Evolutionary conservation across 2,113 vertebrate species (phyloP).

Genomic region (Percina caprodes): DNA sequence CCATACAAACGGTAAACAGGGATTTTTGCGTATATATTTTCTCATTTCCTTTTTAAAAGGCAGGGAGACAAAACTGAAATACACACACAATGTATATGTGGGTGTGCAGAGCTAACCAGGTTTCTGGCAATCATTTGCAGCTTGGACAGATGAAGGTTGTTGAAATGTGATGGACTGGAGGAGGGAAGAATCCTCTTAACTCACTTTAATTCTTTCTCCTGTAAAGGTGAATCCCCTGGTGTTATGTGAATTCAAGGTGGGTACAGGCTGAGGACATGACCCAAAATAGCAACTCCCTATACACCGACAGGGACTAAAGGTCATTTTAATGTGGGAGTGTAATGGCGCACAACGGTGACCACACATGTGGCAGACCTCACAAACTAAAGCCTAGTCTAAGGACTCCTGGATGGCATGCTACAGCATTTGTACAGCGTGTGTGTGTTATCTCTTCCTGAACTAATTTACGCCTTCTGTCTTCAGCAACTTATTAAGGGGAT

Average conservation of each 20-base stretch:
- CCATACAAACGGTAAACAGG: no score
- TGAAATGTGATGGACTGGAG: constrained; percentile 20
- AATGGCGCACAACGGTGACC: constrained; percentile 2
- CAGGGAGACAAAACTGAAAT: not conserved
- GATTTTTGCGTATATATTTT: no score
- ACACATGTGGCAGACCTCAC: not conserved
- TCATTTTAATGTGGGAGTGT: constrained; percentile 23
- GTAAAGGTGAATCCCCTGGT: constrained; percentile 4
- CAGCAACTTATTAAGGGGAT: constrained; percentile 22
- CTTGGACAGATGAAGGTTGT: not conserved
- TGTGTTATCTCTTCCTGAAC: constrained; percentile 19
- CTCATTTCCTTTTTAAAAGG: not conserved
- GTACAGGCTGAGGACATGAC: constrained; percentile 32
- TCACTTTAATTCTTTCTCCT: constrained; percentile 33
- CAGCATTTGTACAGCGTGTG: not conserved
- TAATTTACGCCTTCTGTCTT: constrained; percentile 30
- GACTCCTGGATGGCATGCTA: not conserved
- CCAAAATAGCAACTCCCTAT: constrained; percentile 24
- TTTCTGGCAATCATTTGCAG: constrained; percentile 8
- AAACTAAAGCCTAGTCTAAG: constrained; percentile 2
- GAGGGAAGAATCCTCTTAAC: not conserved
- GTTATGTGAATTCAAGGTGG: constrained; percentile 7
- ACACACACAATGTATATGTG: not conserved
- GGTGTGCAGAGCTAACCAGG: not conserved
- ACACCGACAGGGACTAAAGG: constrained; percentile 8